Evolutionary conservation across 1,140 invertebrate species (phyloP), one percentile per base, ranked within the genome.

Genomic region (Panulirus ornatus): DNA sequence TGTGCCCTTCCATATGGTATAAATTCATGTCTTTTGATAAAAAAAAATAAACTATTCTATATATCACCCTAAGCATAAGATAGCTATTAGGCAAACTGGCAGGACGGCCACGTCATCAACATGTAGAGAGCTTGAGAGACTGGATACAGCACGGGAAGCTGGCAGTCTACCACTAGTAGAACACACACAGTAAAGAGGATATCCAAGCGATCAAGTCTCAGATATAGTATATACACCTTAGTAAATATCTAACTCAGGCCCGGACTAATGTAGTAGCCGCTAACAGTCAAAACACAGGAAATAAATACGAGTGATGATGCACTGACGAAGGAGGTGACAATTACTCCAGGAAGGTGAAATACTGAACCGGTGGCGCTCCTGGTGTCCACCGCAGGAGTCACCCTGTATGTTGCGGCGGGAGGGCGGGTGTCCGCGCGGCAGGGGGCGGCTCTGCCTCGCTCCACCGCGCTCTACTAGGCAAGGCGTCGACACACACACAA

Each of bases 321-420:
- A 71, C 63, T 22, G 44, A 71, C 36, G 63, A 22, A 47, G 70
- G 22, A 66, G 54, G 70, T 27, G 34, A 66, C 81, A 63, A 38
- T 11, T 34, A 66, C 58, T 66, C 58, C 38, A 84, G 42, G n/a
- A 34, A 2, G 42, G 81, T 58, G 42, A 71, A 16, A 44, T 66
- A 66, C 38, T 82, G 81, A 44, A 38, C 27, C 81, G 66, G 9
- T 66, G 81, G 58, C 2, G 58, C 83, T 85, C 83, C 83, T 75
- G 83, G 70, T 71, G 83, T 85, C 44, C 34, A 14, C 27, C 6
- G n/a, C 83, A 85, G 83, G 70, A 85, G 82, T 84, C 40, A 2
- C 51, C 51, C 14, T 19, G 51, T 54, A 22, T 19, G 51, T 19
- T 3, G 2, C 2, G 2, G 16, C 16, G 51, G 2, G 38, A 14